These are phyloP conservation scores for Peromyscus maniculatus DNA, from an alignment of 2,113 vertebrate species.

Conservation along the genomic window DNA sequence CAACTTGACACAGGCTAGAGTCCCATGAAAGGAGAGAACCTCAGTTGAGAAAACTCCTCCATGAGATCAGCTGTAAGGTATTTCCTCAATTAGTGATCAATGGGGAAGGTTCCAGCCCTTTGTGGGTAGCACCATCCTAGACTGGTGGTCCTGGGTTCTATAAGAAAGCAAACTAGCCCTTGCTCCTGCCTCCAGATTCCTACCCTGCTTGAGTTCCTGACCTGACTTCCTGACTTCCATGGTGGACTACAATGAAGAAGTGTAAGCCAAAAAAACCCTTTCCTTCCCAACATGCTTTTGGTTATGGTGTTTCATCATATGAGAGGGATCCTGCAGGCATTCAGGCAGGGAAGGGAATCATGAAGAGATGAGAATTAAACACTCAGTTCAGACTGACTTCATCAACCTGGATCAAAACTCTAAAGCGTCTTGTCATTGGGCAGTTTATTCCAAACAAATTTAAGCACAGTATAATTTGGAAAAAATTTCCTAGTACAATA, in stretches of 20 bases:
- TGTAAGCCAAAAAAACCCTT: background rate
- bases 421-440: background rate
- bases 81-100: background rate
- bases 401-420: background rate
- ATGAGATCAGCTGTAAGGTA: background rate
- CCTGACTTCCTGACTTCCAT: background rate
- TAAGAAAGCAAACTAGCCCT: background rate
- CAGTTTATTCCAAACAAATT: background rate
- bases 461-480: background rate
- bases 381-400: background rate
- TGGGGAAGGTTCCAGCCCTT: background rate
- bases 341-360: background rate
- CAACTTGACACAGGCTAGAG: background rate
- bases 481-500: background rate
- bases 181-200: background rate
- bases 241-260: accelerated
- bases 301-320: background rate
- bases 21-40: background rate
- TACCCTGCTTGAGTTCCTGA: background rate
- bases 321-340: background rate
- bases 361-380: background rate
- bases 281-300: background rate
- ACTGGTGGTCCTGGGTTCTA: background rate
- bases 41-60: background rate
- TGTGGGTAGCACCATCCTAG: background rate